Evolutionary conservation across 2,797 vertebrate species (phyloP), one percentile per base, ranked within the genome.

Genomic region (Alca torda): DNA sequence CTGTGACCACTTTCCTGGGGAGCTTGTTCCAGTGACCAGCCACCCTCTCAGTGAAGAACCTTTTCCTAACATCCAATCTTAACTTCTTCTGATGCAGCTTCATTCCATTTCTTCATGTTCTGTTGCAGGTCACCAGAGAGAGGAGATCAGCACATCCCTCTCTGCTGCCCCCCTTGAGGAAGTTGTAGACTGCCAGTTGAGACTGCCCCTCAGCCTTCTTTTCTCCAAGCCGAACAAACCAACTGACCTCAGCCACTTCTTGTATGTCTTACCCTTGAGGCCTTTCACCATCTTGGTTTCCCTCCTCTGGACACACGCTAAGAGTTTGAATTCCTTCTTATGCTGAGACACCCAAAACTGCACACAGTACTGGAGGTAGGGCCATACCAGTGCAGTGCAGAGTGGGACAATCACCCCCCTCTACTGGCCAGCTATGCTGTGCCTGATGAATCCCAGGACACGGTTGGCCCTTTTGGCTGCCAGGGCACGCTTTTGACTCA

Each of bases 391-490:
- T 10, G 18, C 28, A 19, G 33, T 54, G 56, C 17, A 10, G 9
- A 33, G 28, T 18, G 13, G n/a, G 8, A 61, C 12, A 46, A 19
- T 23, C 24, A 4, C 24, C 16, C 46, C 26, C 15, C 15, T 31
- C 1, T 1, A n/a, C 12, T 1, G 4, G 18, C 54, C 11, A 4
- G 18, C 6, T 12, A 9, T 50, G 30, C 18, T 59, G 37, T 41
- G 45, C 19, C 41, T 15, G 16, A 26, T 28, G 30, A 15, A 56
- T 9, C 9, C 54, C 26, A 43, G 37, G 37, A 31, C 50, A 46
- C 4, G 2, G 25, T 31, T 43, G 48, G 16, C 8, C 21, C 21
- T 39, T 69, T 69, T 37, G 63, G 33, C 16, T 86, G 54, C 37
- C 11, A 18, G 63, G 31, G 28, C 46, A 61, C 23, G 16, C 33